A percentile compares a stretch with the other conserved stretches of the same genome.
These are phyloP conservation scores for Yponomeuta evonymella DNA, from an alignment of 2,888 invertebrate species.

Conservation along the genomic window DNA sequence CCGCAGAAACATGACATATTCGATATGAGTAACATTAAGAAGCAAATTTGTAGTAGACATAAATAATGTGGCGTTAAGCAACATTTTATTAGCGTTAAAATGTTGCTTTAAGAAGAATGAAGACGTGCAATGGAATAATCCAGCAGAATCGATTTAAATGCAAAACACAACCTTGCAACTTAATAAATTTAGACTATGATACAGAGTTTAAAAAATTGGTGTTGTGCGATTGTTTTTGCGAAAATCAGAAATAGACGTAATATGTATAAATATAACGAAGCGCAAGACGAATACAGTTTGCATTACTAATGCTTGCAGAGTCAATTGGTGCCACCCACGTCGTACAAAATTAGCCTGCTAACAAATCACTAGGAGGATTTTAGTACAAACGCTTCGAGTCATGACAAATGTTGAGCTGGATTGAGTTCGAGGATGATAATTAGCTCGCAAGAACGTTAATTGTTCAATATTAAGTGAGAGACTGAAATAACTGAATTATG, in stretches of 20 bases:
- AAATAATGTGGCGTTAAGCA: neutral
- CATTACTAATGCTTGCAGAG: neutral
- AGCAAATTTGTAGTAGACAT: neutral
- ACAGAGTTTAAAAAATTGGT: neutral
- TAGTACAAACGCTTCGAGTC: slow-evolving; percentile 16
- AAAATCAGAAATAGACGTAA: neutral
- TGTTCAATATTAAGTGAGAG: too few relatives aligned
- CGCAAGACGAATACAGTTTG: neutral
- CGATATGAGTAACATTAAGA: neutral
- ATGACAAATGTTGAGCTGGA: slow-evolving; percentile 19
- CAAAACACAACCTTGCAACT: neutral
- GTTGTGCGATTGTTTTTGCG: neutral
- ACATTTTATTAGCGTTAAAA: neutral
- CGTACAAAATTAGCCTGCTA: slow-evolving; percentile 47
- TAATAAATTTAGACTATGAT: neutral
- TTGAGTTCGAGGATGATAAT: neutral
- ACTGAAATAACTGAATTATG: too few relatives aligned
- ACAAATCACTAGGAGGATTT: slow-evolving; percentile 32
- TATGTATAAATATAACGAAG: neutral
- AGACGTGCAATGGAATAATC: slow-evolving; percentile 4
- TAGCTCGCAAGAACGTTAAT: too few relatives aligned
- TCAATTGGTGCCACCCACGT: slow-evolving; percentile 43
- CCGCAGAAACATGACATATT: neutral
- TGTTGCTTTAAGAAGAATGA: neutral
- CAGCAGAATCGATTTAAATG: neutral